These are phyloP conservation scores for Mermis nigrescens DNA, from an alignment of 2,888 invertebrate genomes.

Conservation along the genomic window DNA sequence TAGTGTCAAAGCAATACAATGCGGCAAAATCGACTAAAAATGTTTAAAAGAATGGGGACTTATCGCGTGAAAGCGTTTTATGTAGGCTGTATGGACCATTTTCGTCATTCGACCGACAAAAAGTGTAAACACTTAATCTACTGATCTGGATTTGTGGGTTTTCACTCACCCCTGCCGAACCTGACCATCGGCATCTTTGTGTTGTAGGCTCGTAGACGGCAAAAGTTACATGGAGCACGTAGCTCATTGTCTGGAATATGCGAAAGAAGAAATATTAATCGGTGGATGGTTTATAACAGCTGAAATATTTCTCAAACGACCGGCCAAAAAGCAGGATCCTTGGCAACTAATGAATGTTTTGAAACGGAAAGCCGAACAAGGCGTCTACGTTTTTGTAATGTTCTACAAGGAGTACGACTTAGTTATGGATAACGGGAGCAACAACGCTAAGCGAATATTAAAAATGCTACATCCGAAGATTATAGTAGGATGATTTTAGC, in stretches of 20 bases:
- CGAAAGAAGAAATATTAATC: slow-evolving; percentile 86
- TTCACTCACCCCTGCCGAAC: too few species aligned
- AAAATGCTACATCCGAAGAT: slow-evolving; percentile 40
- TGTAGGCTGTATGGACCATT: too few species aligned
- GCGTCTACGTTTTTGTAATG: slow-evolving; percentile 68
- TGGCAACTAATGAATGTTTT: background rate
- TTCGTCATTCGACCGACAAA: too few species aligned
- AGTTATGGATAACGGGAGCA: slow-evolving; percentile 79
- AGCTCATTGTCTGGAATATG: slow-evolving; percentile 37
- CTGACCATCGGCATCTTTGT: background rate
- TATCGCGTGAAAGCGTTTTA: too few species aligned
- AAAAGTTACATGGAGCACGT: slow-evolving; percentile 25
- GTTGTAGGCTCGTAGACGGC: slow-evolving; percentile 26
- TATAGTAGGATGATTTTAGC: too few species aligned
- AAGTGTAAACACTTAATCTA: too few species aligned
- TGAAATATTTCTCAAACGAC: slow-evolving; percentile 35
- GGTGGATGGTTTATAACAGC: slow-evolving; percentile 78
- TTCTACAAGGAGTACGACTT: slow-evolving; percentile 85
- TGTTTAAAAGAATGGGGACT: too few species aligned
- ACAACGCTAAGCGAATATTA: slow-evolving; percentile 68
- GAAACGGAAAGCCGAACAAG: slow-evolving; percentile 34
- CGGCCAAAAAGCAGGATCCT: slow-evolving; percentile 31
- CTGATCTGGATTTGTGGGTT: too few species aligned
- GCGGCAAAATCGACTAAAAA: too few species aligned
- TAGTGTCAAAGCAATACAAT: too few species aligned